Percentiles rank a stretch among this genome's conserved stretches.
phyloP scores from a whole-genome alignment of 2,113 vertebrate species.

The Lagopus muta region DNA sequence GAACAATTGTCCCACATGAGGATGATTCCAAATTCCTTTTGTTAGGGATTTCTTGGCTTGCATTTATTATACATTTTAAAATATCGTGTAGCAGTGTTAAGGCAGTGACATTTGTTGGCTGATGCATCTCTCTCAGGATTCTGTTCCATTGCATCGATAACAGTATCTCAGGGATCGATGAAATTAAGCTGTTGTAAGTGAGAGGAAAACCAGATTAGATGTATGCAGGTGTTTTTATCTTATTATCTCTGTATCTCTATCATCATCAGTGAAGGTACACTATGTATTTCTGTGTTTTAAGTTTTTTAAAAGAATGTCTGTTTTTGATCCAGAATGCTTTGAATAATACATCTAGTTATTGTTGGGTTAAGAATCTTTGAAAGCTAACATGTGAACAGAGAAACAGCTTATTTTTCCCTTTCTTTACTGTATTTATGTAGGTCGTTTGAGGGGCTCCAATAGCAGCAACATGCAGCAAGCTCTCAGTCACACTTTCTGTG shows the following conservation, averaged over 20 bases:
- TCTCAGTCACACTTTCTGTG: not conserved
- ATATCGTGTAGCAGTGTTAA: not conserved
- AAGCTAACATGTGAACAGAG: not conserved
- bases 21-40: slow-evolving; percentile 27
- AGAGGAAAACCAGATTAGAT: not conserved
- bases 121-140: not conserved
- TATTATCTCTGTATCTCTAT: not conserved
- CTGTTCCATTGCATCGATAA: not conserved
- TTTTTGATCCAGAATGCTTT: not conserved
- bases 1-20: slow-evolving; percentile 47
- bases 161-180: slow-evolving; percentile 5
- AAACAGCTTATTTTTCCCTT: not conserved
- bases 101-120: not conserved
- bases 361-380: not conserved
- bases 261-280: not conserved
- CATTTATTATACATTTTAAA: slow-evolving; percentile 39
- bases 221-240: not conserved
- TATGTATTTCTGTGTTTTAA: not conserved
- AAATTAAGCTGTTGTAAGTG: not conserved
- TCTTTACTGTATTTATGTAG: not conserved
- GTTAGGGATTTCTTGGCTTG: slow-evolving; percentile 13
- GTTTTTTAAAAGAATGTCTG: not conserved
- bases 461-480: not conserved
- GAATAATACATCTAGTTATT: not conserved
- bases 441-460: not conserved